Evolutionary conservation across 2,113 vertebrate species (phyloP).

Genomic region (Thermophis baileyi): DNA sequence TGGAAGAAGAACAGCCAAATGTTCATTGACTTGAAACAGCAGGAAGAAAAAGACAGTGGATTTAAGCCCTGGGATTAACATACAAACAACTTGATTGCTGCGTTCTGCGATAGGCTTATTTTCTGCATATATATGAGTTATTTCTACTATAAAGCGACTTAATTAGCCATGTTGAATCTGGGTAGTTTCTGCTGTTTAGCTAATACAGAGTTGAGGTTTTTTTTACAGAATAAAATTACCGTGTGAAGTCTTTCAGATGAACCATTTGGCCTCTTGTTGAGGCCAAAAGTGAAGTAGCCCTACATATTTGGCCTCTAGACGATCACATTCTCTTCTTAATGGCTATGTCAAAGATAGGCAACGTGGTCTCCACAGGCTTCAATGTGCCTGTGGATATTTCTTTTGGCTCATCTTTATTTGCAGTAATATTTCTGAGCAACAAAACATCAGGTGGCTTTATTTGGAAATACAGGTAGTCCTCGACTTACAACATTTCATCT

Average conservation of each 20-base stretch:
- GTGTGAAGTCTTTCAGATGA: not conserved
- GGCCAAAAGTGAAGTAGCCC: not conserved
- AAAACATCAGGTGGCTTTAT: not conserved
- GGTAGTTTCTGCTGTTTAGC: not conserved
- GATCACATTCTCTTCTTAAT: not conserved
- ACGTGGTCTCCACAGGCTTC: not conserved
- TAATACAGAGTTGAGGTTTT: not conserved
- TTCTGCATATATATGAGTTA: not conserved
- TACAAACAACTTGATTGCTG: not conserved
- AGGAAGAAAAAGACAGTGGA: not conserved
- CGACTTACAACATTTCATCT: not conserved
- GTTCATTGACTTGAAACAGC: not conserved
- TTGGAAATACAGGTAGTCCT: not conserved
- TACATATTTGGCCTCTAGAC: not conserved
- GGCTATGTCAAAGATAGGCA: not conserved
- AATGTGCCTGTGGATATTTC: not conserved
- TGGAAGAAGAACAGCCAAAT: not conserved
- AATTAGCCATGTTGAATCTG: not conserved
- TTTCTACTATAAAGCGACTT: not conserved
- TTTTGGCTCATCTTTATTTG: not conserved
- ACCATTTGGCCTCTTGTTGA: not conserved
- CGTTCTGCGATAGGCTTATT: not conserved
- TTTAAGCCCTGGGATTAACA: not conserved
- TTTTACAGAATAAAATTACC: not conserved
- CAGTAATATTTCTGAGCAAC: not conserved